Conservation (phyloP, 2,797 vertebrate genomes). For the Gymnodraco acuticeps region DNA sequence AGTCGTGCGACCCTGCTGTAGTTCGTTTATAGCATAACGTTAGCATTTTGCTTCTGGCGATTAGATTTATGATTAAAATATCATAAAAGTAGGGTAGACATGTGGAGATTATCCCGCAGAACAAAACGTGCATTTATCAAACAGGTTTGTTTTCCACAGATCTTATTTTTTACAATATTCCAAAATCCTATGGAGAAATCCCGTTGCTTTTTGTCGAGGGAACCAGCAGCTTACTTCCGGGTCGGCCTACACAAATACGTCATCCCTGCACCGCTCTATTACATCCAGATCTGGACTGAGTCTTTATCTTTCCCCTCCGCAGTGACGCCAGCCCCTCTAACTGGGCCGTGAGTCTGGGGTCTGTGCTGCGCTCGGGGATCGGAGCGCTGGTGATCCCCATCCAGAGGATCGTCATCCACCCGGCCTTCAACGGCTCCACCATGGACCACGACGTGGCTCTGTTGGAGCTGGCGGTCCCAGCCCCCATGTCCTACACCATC, state of each 20-base stretch:
- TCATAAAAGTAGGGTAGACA: no score
- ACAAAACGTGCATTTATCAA: no score
- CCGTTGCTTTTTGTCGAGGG: no score
- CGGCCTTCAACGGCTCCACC: slow-evolving; percentile 91
- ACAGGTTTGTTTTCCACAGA: no score
- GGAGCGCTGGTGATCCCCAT: slow-evolving; percentile 88
- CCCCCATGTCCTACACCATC: slow-evolving; percentile 87
- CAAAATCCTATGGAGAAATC: no score
- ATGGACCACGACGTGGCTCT: slow-evolving; percentile 94
- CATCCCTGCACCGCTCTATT: background rate
- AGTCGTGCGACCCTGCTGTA: no score
- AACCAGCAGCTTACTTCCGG: no score
- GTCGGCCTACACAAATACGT: background rate
- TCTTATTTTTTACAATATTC: no score
- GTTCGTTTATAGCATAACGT: no score
- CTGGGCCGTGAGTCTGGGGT: slow-evolving; percentile 93
- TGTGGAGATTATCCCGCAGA: no score
- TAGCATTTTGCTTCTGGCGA: no score
- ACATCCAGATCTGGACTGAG: background rate
- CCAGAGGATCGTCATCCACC: slow-evolving; percentile 90
- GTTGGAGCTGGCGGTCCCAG: slow-evolving; percentile 86
- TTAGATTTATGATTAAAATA: no score
- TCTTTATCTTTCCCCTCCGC: slow-evolving; percentile 10
- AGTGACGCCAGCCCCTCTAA: slow-evolving; percentile 88
- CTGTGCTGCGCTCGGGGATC: slow-evolving; percentile 88